Evolutionary conservation across 2,797 vertebrate species (phyloP), one percentile per base, ranked within the genome.

Genomic region (Artibeus jamaicensis): DNA sequence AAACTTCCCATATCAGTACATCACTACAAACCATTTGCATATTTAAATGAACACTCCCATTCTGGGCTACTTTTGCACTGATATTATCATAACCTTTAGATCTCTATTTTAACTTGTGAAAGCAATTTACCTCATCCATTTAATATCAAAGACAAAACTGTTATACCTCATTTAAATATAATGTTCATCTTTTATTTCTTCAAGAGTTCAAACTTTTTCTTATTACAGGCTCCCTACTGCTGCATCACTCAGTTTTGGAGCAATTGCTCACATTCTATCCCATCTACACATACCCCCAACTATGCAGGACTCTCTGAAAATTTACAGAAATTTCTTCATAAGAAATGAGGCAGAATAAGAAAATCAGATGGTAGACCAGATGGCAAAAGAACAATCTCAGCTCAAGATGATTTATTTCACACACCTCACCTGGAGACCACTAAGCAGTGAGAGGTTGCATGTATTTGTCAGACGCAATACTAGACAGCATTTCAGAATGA

Each of bases 31-130:
- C 92, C 82, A 96, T 89, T 94, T 34, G 0, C 71, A 87, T 86
- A 86, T 91, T 97, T 97, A 32, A 59, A 71, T 97, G 37, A 94
- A 71, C 14, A 83, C 32, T 89, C 89, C 78, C 65, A 90, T n/a
- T 77, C 55, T 95, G 34, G 6, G 53, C 21, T 95, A 95, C 89
- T 81, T 92, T 86, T 96, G 46, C 10, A 86, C 3, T 88, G 53
- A 15, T 96, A 71, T 59, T 96, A 97, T 95, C 90, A 79, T 67
- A 97, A 93, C 73, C 83, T 96, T 96, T 93, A 95, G 65, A 92
- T 97, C 34, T 95, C 90, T 96, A 93, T 91, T 97, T 97, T 89
- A 87, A 53, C 79, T 97, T 92, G 79, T 94, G 92, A 97, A 95
- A 87, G 76, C 90, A 96, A 93, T 96, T 95, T 94, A 29, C 3